Conservation (phyloP, 1,140 invertebrate species). For the Acromyrmex heyeri region DNA sequence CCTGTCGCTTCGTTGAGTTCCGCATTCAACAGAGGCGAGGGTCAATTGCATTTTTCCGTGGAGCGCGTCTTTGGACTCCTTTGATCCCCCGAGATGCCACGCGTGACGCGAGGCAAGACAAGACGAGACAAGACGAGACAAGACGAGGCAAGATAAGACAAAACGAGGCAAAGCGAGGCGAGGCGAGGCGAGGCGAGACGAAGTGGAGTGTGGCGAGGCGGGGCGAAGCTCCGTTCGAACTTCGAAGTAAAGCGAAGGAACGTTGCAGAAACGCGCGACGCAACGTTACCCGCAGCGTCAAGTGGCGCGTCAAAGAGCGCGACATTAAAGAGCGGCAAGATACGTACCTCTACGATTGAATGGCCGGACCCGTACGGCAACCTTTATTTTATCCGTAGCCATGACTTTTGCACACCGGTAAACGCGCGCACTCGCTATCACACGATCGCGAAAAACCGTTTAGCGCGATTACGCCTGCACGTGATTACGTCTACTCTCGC, state of each 20-base stretch:
- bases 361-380: conserved; percentile 97
- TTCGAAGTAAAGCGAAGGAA: background rate
- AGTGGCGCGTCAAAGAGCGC: no score
- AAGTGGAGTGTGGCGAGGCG: conserved; percentile 8
- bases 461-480: conserved; percentile 64
- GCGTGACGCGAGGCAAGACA: background rate
- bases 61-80: background rate
- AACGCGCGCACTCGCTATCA: conserved; percentile 74
- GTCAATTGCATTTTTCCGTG: background rate
- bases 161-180: background rate
- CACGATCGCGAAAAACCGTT: conserved; percentile 69
- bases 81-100: conserved; percentile 9
- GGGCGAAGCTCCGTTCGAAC: background rate
- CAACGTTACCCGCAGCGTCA: no score
- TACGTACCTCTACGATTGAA: conserved; percentile 97
- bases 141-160: background rate
- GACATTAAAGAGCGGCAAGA: background rate
- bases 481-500: conserved; percentile 71
- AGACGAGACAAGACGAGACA: background rate
- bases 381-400: conserved; percentile 97
- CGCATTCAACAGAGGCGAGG: background rate
- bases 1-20: background rate
- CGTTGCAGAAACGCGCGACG: background rate
- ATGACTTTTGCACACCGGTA: conserved; percentile 86
- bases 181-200: background rate